These are phyloP conservation scores for Eupsittula cactorum DNA, from an alignment of 2,113 vertebrate species.

Conservation along the genomic window DNA sequence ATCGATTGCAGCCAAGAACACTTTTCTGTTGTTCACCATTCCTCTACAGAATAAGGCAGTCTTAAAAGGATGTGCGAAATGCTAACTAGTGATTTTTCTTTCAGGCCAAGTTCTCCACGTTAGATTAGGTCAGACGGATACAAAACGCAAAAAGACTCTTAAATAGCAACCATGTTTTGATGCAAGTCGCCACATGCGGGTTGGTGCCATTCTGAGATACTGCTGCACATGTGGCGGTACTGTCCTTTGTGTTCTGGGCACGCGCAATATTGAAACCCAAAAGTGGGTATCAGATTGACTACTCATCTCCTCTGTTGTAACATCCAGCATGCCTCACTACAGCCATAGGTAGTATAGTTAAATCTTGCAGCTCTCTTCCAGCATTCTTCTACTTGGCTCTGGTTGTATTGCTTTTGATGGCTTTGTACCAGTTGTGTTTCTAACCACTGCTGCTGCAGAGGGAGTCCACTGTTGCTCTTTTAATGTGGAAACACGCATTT, in stretches of 20 bases:
- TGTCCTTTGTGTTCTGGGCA: neutral
- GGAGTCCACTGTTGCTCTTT: neutral
- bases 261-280: neutral
- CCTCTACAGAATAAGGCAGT: neutral
- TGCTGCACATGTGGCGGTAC: neutral
- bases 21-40: neutral
- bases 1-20: neutral
- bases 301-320: neutral
- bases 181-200: neutral
- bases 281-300: neutral
- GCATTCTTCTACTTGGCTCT: neutral
- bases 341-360: neutral
- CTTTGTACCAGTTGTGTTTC: neutral
- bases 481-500: fast-evolving
- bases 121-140: neutral
- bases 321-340: neutral
- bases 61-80: neutral
- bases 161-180: neutral
- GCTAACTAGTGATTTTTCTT: neutral
- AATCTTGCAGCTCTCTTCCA: neutral
- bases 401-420: neutral
- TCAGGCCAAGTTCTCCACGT: neutral
- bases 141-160: conserved; percentile 7
- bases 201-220: neutral
- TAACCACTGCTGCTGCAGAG: neutral